Evolutionary conservation across 2,113 vertebrate genomes (phyloP), one percentile per base, ranked within the genome.

Genomic region (Scortum barcoo): DNA sequence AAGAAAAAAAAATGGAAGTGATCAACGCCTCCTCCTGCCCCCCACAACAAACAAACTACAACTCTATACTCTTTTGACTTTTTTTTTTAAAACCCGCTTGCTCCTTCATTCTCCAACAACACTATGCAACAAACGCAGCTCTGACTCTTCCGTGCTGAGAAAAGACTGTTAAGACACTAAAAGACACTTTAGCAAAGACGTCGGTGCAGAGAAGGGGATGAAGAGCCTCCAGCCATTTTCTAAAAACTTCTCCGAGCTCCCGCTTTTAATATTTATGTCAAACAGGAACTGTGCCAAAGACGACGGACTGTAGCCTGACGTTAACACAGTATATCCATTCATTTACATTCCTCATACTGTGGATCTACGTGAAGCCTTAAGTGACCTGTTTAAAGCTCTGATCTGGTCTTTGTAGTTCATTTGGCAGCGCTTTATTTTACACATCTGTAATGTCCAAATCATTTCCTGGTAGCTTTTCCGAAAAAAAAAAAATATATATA

Each of bases 271-370:
- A 12, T 84, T 69, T 72, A 56, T 65, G 57, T 83, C 56, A 11
- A 72, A 60, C n/a, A 58, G 46, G 56, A 84, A 72, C 58, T 83
- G 90, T 93, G 92, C 92, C 92, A 92, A 91, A 90, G 61, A 69
- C 7, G 58, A 76, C 28, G 20, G 65, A 68, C 26, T 20, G 42
- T 17, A 56, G 24, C 13, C 26, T 40, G 22, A 38, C 56, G 84
- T 38, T 71, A 9, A 51, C 7, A 4, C 50, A 33, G 30, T 40
- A 19, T 53, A 53, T n/a, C 1, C n/a, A 12, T 63, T 72, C 10
- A 72, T 50, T 60, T 33, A 60, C 77, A 69, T 85, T 89, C 80
- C 80, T 88, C 76, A 36, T 40, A 7, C 65, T 76, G 80, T 85
- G 69, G 56, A 66, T 66, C 66, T 72, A 30, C 44, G 22, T 68